These are phyloP conservation scores for Drosophila conformis DNA, from an alignment of 2,888 invertebrate genomes.

Conservation along the genomic window DNA sequence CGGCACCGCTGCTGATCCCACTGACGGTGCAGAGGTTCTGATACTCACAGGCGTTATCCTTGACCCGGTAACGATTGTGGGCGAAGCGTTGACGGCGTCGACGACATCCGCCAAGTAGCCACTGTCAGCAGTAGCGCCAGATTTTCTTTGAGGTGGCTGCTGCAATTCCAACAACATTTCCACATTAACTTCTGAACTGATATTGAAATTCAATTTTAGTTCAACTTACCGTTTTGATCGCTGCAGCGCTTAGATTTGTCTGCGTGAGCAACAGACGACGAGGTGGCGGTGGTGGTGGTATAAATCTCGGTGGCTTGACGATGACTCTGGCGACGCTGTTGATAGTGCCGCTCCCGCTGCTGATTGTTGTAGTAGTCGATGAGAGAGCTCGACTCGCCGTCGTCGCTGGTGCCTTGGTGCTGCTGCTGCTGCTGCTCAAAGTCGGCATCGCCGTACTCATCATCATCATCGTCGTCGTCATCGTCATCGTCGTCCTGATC, in stretches of 20 bases:
- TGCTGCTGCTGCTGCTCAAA: constrained; percentile 72
- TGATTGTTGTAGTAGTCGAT: constrained; percentile 87
- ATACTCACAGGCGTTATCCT: constrained; percentile 66
- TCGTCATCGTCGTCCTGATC: constrained; percentile 84
- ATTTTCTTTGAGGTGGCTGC: constrained; percentile 80
- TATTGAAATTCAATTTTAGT: background rate
- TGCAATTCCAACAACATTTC: constrained; percentile 21
- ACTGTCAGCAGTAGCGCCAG: constrained; percentile 85
- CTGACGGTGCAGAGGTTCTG: constrained; percentile 55
- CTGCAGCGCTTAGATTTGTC: constrained; percentile 79
- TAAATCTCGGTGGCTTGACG: constrained; percentile 80
- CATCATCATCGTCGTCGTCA: constrained; percentile 82
- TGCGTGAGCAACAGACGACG: constrained; percentile 83
- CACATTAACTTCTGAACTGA: too few relatives aligned
- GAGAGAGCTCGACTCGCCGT: constrained; percentile 86
- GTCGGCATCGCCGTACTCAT: constrained; percentile 84
- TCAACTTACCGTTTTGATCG: constrained; percentile 67
- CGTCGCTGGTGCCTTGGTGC: constrained; percentile 79
- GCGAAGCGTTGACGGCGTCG: constrained; percentile 83
- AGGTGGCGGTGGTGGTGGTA: constrained; percentile 84
- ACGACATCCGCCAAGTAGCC: constrained; percentile 85
- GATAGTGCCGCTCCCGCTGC: constrained; percentile 86
- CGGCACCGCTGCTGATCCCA: constrained; percentile 19
- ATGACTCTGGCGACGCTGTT: constrained; percentile 70
- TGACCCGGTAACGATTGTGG: constrained; percentile 70